Evolutionary conservation across 2,888 invertebrate species (phyloP), one percentile per base, ranked within the genome.

Genomic region (Phyto melanocephala): DNA sequence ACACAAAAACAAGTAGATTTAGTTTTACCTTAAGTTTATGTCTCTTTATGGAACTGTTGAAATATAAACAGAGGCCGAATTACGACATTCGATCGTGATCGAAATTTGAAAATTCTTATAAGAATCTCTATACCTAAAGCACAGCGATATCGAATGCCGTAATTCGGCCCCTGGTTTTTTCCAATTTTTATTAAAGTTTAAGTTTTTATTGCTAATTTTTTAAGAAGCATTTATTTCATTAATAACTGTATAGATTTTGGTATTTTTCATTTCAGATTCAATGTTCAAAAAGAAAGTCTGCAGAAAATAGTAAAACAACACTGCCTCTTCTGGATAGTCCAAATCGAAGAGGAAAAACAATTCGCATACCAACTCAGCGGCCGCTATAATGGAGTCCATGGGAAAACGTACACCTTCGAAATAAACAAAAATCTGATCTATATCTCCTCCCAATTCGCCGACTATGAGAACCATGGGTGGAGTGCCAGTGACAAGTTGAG

Each of bases 351-450:
- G 63, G 17, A 82, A 82, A 47, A 70, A 82, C 1, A 82, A 50
- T 71, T 82, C 75, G 33, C 70, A 76, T 5, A 75, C 70, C 2
- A 82, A 22, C 62, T 82, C 75, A n/a, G 75, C 79, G 1, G 82
- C 82, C 2, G 65, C 8, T 22, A 80, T 47, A 0, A 82, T 79
- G 0, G 79, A 60, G 15, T 70, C 65, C 58, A 75, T 67, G 8
- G 75, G 82, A 28, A 67, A 82, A 40, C 70, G 71, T 24, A 79
- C 58, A 15, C 79, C 82, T 15, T 82, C 82, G 15, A 82, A 82
- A n/a, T 82, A 82, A 6, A 82, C 82, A 60, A 50, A 82, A 10
- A 82, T 71, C 20, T 82, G 79, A 65, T 79, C 74, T n/a, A 79
- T 79, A 24, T 80, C 79, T 0, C 65, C 75, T 0, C 45, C 82